These are phyloP conservation scores for Trochalopteron elliotii DNA, from an alignment of 2,113 vertebrate genomes.

Conservation along the genomic window DNA sequence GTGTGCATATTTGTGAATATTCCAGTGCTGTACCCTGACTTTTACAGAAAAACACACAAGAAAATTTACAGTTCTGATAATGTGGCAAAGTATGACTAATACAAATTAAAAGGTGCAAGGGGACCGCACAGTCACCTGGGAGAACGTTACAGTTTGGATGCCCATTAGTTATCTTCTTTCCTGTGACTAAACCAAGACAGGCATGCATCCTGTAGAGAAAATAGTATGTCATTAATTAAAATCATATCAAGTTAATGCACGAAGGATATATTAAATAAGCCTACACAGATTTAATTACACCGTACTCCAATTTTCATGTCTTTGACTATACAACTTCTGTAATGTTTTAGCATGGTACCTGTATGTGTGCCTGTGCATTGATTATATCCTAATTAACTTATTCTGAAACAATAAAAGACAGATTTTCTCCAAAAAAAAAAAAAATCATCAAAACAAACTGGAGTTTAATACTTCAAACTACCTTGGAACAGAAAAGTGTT, in stretches of 20 bases:
- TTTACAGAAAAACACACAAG: not conserved
- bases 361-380: not conserved
- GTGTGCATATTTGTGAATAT: not conserved
- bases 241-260: not conserved
- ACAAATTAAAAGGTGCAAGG: not conserved
- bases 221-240: not conserved
- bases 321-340: not conserved
- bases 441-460: not conserved
- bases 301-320: not conserved
- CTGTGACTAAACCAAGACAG: not conserved
- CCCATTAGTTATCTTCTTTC: not conserved
- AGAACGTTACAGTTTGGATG: not conserved
- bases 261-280: not conserved
- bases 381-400: not conserved
- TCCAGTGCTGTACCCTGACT: not conserved
- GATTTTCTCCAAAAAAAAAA: not conserved
- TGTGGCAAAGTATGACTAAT: not conserved
- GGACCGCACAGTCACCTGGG: not conserved
- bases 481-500: not conserved
- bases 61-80: not conserved
- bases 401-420: not conserved
- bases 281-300: not conserved
- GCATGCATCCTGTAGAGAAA: not conserved
- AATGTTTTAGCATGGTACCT: not conserved
- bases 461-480: conserved; percentile 13